Evolutionary conservation across 2,888 invertebrate genomes (phyloP), one percentile per base, ranked within the genome.

Genomic region (Ochlodes sylvanus): DNA sequence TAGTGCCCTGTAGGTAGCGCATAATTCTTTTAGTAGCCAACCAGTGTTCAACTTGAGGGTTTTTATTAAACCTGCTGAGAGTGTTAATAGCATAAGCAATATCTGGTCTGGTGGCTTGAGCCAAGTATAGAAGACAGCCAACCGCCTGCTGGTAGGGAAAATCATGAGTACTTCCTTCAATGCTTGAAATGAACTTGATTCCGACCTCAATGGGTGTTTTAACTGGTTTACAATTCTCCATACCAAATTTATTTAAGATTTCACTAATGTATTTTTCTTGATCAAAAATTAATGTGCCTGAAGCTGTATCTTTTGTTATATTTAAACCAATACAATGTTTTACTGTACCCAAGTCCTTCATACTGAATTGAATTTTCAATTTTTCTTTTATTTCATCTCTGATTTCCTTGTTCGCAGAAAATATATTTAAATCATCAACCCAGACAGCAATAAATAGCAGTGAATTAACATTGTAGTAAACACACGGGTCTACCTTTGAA

Each of bases 341-440:
- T 17, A 63, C 66, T 44, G 34, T 50, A 27, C 71, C 69, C 14
- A 70, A 15, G 63, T 70, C 70, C 27, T 72, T 70, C 69, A 72
- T 72, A 63, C 50, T 52, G 21, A 68, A 69, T 38, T 70, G 47
- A 27, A 10, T 47, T 60, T 60, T 42, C 10, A 60, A 32, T 9
- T 54, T 52, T n/a, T 63, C 12, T 7, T 64, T 73, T 68, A 69
- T 58, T 47, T 44, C 65, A 19, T 63, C n/a, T 55, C 5, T 34
- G 19, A 9, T 62, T 27, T n/a, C 6, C 57, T 15, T 10, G 60
- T 74, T 6, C 14, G 63, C 12, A 38, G 63, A 64, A 27, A 55
- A 69, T 38, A 73, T 2, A 6, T 72, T 52, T 55, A 75, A 21
- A 47, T 74, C 74, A 70, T 74, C 74, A 1, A 75, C 74, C 71